Percentiles rank a stretch among this genome's conserved stretches.
These are phyloP conservation scores for Vidua macroura DNA, from an alignment of 2,113 vertebrate genomes.

Conservation along the genomic window DNA sequence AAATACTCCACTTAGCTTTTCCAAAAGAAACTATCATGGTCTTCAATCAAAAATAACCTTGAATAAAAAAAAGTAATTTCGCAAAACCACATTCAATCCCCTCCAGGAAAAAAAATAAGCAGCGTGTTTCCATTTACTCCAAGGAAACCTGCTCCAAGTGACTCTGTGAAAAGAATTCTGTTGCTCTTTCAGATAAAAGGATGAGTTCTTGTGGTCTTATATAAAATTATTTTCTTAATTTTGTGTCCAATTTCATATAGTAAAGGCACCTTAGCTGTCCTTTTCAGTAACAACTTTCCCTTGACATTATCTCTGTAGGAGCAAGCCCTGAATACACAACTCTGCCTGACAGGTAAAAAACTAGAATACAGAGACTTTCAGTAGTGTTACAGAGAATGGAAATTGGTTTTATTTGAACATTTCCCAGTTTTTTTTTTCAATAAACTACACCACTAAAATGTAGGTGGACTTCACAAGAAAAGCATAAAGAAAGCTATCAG, in stretches of 20 bases:
- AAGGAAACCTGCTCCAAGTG: neutral
- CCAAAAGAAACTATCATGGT: neutral
- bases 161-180: neutral
- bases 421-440: neutral
- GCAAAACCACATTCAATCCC: neutral
- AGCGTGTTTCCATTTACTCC: neutral
- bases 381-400: neutral
- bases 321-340: neutral
- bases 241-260: neutral
- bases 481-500: neutral
- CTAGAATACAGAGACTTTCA: neutral
- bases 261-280: neutral
- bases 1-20: neutral
- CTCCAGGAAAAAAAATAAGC: neutral
- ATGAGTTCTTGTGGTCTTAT: neutral
- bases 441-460: neutral
- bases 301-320: neutral
- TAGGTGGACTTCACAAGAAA: neutral
- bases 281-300: neutral
- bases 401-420: neutral
- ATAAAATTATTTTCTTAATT: neutral
- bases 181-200: neutral
- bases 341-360: neutral
- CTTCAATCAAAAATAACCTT: neutral
- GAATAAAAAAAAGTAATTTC: neutral